phyloP scores from a whole-genome alignment of 2,113 vertebrate genomes.

The Pseudolaguvia tuberculata region DNA sequence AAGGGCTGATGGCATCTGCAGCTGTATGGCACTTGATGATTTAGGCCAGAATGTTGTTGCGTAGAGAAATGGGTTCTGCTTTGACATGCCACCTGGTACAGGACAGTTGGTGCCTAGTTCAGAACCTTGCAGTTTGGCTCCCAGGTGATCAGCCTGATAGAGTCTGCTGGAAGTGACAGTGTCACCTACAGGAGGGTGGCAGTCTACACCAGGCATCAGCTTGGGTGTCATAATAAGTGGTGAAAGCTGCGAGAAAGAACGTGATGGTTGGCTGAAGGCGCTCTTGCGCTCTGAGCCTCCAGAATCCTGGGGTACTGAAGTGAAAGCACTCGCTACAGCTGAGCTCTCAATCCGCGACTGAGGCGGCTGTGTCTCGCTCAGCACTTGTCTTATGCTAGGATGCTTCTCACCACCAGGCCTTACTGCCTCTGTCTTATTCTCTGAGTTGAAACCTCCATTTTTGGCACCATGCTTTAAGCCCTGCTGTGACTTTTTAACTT shows the following conservation, averaged over 20 bases:
- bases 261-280: constrained; percentile 88
- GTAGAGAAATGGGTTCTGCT: constrained; percentile 90
- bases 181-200: constrained; percentile 74
- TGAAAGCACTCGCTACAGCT: constrained; percentile 79
- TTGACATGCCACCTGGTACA: constrained; percentile 72
- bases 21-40: constrained; percentile 80
- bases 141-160: constrained; percentile 80
- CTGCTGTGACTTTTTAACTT: constrained; percentile 82
- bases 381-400: constrained; percentile 69
- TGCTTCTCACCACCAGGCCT: constrained; percentile 67
- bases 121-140: constrained; percentile 79
- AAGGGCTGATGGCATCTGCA: constrained; percentile 89
- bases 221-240: constrained; percentile 84
- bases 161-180: constrained; percentile 78
- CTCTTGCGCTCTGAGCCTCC: constrained; percentile 78
- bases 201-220: constrained; percentile 71
- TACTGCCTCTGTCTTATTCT: constrained; percentile 67
- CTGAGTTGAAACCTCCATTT: constrained; percentile 63
- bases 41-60: constrained; percentile 92
- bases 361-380: constrained; percentile 72
- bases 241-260: constrained; percentile 76
- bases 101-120: constrained; percentile 73
- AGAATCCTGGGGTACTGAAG: constrained; percentile 72
- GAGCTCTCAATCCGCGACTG: constrained; percentile 61
- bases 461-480: constrained; percentile 64